Conservation (phyloP, 2,797 vertebrate genomes). For the Clarias pachynema region DNA sequence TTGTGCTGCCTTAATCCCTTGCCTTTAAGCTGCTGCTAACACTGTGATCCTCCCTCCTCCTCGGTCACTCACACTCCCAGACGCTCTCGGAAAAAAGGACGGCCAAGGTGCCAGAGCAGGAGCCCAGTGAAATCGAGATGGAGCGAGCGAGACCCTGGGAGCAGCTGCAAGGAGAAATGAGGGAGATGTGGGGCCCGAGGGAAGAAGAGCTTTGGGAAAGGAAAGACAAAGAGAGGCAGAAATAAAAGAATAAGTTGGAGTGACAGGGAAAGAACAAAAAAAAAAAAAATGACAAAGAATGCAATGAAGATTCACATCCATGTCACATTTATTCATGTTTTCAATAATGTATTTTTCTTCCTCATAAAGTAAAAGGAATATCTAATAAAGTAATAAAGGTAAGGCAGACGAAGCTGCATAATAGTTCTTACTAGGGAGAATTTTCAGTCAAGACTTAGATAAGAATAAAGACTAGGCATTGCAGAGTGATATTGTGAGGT, state of each 20-base stretch:
- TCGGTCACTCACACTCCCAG: constrained; percentile 55
- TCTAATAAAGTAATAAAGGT: not conserved
- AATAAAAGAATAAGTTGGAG: constrained; percentile 40
- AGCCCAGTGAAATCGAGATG: constrained; percentile 64
- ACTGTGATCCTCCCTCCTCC: constrained; percentile 68
- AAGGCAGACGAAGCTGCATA: not conserved
- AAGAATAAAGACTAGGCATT: constrained; percentile 31
- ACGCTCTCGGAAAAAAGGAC: constrained; percentile 28
- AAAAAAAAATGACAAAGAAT: constrained; percentile 20
- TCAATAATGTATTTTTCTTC: not conserved
- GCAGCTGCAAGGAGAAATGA: constrained; percentile 68
- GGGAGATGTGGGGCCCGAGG: constrained; percentile 55
- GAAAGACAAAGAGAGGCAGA: constrained; percentile 54
- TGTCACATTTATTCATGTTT: not conserved
- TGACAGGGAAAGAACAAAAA: constrained; percentile 34
- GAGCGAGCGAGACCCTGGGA: constrained; percentile 53
- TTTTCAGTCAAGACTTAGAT: constrained; percentile 22
- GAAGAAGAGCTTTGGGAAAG: constrained; percentile 57
- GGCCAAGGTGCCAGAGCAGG: constrained; percentile 54
- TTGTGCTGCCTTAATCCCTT: constrained; percentile 78
- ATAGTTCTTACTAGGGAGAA: constrained; percentile 11
- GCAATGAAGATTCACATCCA: not conserved
- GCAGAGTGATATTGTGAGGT: constrained; percentile 70
- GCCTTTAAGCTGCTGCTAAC: constrained; percentile 75
- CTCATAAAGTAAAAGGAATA: not conserved